A percentile compares a stretch with the other conserved stretches of the same genome.
Evolutionary conservation across 1,140 invertebrate species (phyloP).

Genomic region (Leptinotarsa undecemlineata): DNA sequence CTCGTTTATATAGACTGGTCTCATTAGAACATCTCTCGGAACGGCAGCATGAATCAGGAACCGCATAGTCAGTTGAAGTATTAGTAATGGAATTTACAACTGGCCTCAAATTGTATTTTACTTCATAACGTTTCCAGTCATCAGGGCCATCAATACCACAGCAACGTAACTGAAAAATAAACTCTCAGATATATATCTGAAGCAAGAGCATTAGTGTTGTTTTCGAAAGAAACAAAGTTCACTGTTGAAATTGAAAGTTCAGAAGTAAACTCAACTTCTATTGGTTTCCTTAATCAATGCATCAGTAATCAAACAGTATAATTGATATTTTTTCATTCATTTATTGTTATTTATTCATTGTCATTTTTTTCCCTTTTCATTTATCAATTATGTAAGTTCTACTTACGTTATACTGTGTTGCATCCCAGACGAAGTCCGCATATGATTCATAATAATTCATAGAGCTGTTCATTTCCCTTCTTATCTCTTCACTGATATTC

Average conservation of each 20-base stretch:
- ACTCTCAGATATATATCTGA: not conserved
- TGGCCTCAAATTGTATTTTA: not conserved
- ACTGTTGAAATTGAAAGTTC: too few species aligned
- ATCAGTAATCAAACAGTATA: too few species aligned
- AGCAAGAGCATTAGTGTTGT: too few species aligned
- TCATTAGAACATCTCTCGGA: slow-evolving; percentile 37
- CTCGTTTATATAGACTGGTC: slow-evolving; percentile 58
- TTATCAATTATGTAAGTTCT: not conserved
- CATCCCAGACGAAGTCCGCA: slow-evolving; percentile 35
- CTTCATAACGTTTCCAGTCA: slow-evolving; percentile 64
- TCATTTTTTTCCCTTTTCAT: not conserved
- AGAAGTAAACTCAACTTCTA: too few species aligned
- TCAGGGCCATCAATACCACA: slow-evolving; percentile 67
- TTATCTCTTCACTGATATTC: slow-evolving; percentile 62
- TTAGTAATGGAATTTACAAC: too few species aligned
- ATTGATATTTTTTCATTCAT: too few species aligned
- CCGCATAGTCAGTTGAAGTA: not conserved
- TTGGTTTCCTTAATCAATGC: too few species aligned
- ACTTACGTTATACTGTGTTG: slow-evolving; percentile 40
- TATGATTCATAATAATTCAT: slow-evolving; percentile 60
- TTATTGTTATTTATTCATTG: too few species aligned
- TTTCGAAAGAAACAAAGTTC: too few species aligned
- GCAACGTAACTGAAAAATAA: slow-evolving; percentile 67
- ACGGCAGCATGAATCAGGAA: slow-evolving; percentile 40
- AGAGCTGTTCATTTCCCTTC: slow-evolving; percentile 62